phyloP scores from a whole-genome alignment of 23 tunicate species.

The Oikopleura dioica region DNA sequence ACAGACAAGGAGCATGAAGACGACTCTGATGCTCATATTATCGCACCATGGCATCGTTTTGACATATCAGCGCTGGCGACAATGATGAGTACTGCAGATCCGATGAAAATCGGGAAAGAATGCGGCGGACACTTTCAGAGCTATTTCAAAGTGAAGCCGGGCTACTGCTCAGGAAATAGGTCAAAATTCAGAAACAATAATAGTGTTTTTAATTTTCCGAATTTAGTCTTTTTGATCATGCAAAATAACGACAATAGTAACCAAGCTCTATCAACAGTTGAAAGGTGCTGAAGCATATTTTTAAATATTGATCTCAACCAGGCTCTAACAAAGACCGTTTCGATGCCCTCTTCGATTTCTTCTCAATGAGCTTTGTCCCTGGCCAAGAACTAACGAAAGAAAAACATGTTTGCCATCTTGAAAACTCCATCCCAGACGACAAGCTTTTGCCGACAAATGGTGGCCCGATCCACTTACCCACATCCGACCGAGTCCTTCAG shows the following conservation, averaged over 20 bases:
- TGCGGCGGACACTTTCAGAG: neutral
- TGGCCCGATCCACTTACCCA: neutral
- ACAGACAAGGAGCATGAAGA: too few relatives aligned
- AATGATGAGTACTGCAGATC: neutral
- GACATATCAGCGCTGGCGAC: neutral
- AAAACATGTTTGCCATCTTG: neutral
- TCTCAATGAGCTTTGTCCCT: too few relatives aligned
- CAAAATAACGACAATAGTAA: too few relatives aligned
- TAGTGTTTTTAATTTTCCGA: too few relatives aligned
- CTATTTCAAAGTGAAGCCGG: neutral
- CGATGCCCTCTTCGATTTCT: neutral
- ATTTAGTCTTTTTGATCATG: too few relatives aligned
- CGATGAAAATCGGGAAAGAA: neutral
- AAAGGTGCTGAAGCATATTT: too few relatives aligned
- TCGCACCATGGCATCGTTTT: neutral
- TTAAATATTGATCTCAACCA: too few relatives aligned
- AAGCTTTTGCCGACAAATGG: neutral
- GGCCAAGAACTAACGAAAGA: neutral
- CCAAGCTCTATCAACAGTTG: too few relatives aligned
- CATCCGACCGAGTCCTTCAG: neutral
- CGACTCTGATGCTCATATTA: too few relatives aligned
- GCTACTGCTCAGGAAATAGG: neutral
- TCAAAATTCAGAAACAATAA: too few relatives aligned
- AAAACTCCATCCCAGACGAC: neutral
- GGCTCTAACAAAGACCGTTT: neutral